Base-by-base conservation (phyloP, 2,888 invertebrate species). In the Napeogenes sylphis region DNA sequence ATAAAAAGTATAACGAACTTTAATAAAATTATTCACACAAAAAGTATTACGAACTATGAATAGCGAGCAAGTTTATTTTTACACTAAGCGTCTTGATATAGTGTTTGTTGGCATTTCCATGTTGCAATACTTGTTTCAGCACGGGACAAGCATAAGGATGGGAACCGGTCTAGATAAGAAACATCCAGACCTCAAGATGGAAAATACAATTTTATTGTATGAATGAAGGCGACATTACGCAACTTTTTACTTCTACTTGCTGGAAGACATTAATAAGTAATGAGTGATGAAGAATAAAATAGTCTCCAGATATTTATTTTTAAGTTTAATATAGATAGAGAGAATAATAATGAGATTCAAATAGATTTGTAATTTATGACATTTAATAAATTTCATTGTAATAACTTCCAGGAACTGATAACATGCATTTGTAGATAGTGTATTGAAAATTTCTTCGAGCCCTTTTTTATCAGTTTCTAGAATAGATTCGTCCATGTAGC, bases 131-230 rank as follows among this genome's bases (percentile, higher is more conserved):
- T 75, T 73, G 81, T 79, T 73, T 70, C 68, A 73, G 75, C 79
- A 77, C 79, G 78, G 80, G 82, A 75, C 77, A 75, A 82, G 77
- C 84, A n/a, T n/a, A n/a, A 84, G 85, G 85, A 85, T 82, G 70
- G 74, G 70, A 80, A 84, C 86, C 86, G 86, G 85, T 85, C 80
- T 64, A 66, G 65, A 77, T 76, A 84, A 84, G 84, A 84, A 83
- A 76, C 68, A 72, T 73, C 76, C 63, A 63, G 67, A 63, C 46
- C 45, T 65, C 58, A 60, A 65, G 65, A 59, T 62, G 61, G 54
- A 42, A 58, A 56, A 57, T 56, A 56, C 60, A 58, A 14, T 42
- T 59, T 58, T 38, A 60, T 59, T 55, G 53, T 58, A 62, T 56
- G 57, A 46, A 51, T 51, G 51, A 12, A 51, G 21, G 30, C 6